phyloP scores from a whole-genome alignment of 2,888 invertebrate species.

The Clanis bilineata region DNA sequence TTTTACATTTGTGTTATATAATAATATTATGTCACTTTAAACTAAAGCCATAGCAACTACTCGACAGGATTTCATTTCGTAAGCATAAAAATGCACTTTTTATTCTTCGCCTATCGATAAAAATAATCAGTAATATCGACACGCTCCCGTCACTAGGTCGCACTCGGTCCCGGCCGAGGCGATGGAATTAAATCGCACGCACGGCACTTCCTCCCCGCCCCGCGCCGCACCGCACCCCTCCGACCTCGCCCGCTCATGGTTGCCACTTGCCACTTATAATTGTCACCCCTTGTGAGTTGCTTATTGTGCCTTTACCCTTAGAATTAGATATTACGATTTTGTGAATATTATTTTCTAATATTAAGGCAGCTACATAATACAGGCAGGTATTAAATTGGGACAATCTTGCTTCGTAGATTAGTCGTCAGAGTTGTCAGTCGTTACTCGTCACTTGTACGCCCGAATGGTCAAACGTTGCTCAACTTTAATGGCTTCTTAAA shows the following conservation, averaged over 20 bases:
- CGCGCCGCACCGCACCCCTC: conserved; percentile 25
- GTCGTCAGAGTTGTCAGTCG: too few relatives aligned
- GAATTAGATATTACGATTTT: background rate
- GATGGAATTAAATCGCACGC: conserved; percentile 82
- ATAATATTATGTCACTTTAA: too few relatives aligned
- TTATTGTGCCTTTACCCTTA: background rate
- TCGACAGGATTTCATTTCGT: too few relatives aligned
- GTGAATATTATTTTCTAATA: background rate
- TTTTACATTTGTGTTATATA: too few relatives aligned
- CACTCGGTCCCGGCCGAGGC: conserved; percentile 64
- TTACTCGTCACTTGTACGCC: too few relatives aligned
- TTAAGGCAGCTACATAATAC: background rate
- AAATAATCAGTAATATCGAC: background rate
- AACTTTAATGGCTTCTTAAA: too few relatives aligned
- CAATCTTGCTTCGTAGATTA: too few relatives aligned
- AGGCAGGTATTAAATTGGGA: too few relatives aligned
- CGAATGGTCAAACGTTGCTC: too few relatives aligned
- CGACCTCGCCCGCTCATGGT: conserved; percentile 54
- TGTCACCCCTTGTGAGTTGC: background rate
- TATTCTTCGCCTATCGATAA: background rate
- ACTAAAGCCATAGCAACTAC: too few relatives aligned
- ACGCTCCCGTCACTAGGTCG: conserved; percentile 32
- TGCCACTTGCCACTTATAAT: conserved; percentile 21
- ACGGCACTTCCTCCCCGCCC: conserved; percentile 69
- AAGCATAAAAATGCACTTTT: background rate